A percentile compares a stretch with the other conserved stretches of the same genome.
These are phyloP conservation scores for Philotrypesis tridentata DNA, from an alignment of 1,140 invertebrate species.

Conservation along the genomic window DNA sequence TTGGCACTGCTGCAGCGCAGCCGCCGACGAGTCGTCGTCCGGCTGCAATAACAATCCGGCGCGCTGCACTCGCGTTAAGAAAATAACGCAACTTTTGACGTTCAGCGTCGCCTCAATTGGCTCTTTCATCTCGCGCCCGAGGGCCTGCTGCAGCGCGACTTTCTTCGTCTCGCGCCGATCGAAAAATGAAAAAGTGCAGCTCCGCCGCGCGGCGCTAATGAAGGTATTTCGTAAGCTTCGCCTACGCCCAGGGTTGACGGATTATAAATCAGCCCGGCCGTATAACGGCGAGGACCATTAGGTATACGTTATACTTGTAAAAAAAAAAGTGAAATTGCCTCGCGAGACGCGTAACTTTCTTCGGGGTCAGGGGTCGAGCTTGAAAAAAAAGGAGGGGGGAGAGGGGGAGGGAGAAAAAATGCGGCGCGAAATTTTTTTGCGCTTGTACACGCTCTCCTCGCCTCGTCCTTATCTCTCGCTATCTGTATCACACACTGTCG, in stretches of 20 bases:
- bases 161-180: too few species aligned
- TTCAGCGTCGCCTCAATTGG: too few species aligned
- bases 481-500: conserved; percentile 25
- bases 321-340: neutral
- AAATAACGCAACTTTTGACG: too few species aligned
- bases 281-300: neutral
- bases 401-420: too few species aligned
- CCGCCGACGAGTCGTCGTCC: too few species aligned
- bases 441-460: too few species aligned
- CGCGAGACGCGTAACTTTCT: neutral
- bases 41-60: too few species aligned
- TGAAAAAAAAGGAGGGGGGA: too few species aligned
- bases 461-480: neutral
- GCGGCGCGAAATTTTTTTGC: neutral
- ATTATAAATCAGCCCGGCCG: neutral
- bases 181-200: too few species aligned
- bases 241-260: neutral
- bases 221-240: neutral
- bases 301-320: too few species aligned
- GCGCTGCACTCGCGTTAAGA: too few species aligned
- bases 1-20: too few species aligned
- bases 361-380: neutral
- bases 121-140: neutral
- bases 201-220: neutral
- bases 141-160: neutral